These are phyloP conservation scores for Cotesia typhae DNA, from an alignment of 1,140 invertebrate species.

Conservation along the genomic window DNA sequence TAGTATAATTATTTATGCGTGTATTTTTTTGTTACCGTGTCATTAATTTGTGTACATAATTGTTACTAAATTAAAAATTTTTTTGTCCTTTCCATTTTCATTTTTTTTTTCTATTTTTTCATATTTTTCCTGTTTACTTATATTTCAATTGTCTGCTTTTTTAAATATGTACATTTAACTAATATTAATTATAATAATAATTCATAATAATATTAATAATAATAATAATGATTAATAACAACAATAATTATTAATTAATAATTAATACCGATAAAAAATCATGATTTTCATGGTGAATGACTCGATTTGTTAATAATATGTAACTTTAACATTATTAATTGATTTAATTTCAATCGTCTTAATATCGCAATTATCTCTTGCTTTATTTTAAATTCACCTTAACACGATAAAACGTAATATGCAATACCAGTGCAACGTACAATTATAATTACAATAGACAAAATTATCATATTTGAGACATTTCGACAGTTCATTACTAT, in stretches of 20 bases:
- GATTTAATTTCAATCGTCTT: constrained; percentile 25
- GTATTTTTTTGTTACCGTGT: constrained; percentile 43
- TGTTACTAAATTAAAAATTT: background rate
- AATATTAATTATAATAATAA: constrained; percentile 32
- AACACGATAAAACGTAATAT: constrained; percentile 6
- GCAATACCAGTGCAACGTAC: constrained; percentile 9
- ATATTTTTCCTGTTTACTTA: constrained; percentile 45
- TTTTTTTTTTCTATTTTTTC: background rate
- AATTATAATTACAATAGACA: constrained; percentile 14
- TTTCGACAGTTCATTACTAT: constrained; percentile 10
- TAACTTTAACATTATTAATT: constrained; percentile 35
- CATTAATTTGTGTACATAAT: constrained; percentile 45
- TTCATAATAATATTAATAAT: no score
- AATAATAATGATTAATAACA: constrained; percentile 58
- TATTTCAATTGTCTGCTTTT: constrained; percentile 47
- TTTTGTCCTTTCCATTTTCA: no score
- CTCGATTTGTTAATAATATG: constrained; percentile 44
- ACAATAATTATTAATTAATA: constrained; percentile 59
- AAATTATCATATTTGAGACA: constrained; percentile 9
- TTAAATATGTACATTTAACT: constrained; percentile 63
- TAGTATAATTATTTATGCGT: constrained; percentile 26
- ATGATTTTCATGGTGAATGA: constrained; percentile 59
- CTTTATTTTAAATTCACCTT: constrained; percentile 14
- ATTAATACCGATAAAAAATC: constrained; percentile 65
- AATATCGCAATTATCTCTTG: constrained; percentile 21